Conservation (phyloP, 2,888 invertebrate species). For the Iphiclides podalirius region DNA sequence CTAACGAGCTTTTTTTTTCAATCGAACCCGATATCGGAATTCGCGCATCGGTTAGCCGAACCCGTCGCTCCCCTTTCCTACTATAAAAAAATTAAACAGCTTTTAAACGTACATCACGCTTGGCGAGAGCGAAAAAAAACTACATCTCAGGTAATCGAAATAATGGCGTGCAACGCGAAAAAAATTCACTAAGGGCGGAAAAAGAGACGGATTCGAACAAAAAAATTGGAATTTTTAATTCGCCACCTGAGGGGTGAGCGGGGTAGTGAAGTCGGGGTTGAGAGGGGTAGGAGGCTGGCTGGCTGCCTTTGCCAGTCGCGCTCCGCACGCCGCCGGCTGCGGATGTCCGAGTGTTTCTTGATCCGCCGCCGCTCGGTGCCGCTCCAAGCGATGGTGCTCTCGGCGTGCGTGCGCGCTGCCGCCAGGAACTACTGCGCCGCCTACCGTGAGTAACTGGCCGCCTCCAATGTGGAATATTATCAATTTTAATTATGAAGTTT, state of each 20-base stretch:
- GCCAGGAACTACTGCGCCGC: conserved; percentile 53
- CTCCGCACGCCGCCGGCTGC: conserved; percentile 25
- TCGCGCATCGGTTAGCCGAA: conserved; percentile 72
- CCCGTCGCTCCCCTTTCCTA: conserved; percentile 67
- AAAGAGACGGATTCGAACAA: conserved; percentile 76
- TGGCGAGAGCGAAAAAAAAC: conserved; percentile 64
- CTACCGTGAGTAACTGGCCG: conserved; percentile 58
- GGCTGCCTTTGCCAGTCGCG: conserved; percentile 24
- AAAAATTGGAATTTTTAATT: conserved; percentile 73
- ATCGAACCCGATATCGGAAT: conserved; percentile 72
- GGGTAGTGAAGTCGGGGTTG: conserved; percentile 29
- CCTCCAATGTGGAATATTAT: too few relatives aligned
- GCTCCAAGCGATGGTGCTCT: conserved; percentile 56
- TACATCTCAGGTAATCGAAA: conserved; percentile 77
- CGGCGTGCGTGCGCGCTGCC: conserved; percentile 69
- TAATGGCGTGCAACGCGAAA: conserved; percentile 73
- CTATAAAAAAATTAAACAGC: conserved; percentile 75
- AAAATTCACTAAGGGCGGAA: conserved; percentile 79
- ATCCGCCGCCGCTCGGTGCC: conserved; percentile 14
- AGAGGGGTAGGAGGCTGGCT: conserved; percentile 25
- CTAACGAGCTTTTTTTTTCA: conserved; percentile 41
- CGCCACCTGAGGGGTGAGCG: conserved; percentile 50
- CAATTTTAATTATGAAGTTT: too few relatives aligned
- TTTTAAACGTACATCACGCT: conserved; percentile 72
- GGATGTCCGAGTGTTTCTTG: conserved; percentile 23